These are phyloP conservation scores for Aphaenogaster floridana DNA, from an alignment of 1,140 invertebrate genomes.

Conservation along the genomic window DNA sequence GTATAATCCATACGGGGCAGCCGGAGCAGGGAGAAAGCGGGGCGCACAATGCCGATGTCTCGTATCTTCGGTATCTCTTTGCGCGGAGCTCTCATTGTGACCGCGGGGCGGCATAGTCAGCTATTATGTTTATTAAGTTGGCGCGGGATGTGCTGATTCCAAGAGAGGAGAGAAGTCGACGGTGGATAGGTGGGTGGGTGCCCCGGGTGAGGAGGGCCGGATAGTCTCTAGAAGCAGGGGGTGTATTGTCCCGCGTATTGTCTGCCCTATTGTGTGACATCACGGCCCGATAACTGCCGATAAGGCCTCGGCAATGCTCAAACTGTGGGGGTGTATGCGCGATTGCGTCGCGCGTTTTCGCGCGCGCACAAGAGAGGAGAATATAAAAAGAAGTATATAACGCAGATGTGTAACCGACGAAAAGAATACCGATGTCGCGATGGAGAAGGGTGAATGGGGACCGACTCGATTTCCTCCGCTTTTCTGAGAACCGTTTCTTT, in stretches of 20 bases:
- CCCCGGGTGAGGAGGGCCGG: conserved; percentile 61
- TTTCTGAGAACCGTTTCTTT: not conserved
- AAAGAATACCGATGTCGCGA: conserved; percentile 46
- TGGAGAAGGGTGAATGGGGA: conserved; percentile 39
- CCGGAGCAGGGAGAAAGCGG: not conserved
- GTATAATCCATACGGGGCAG: conserved; percentile 61
- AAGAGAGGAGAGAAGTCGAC: conserved; percentile 63
- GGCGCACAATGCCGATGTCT: conserved; percentile 70
- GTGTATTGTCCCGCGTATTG: conserved; percentile 86
- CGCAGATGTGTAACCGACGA: conserved; percentile 23
- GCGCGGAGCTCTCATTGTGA: conserved; percentile 84
- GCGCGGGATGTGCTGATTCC: conserved; percentile 75
- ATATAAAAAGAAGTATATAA: conserved; percentile 73
- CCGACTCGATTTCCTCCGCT: conserved; percentile 19
- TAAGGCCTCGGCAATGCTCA: conserved; percentile 84
- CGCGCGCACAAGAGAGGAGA: conserved; percentile 28
- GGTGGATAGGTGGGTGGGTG: conserved; percentile 41
- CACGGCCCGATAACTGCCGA: conserved; percentile 87
- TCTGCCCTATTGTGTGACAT: conserved; percentile 87
- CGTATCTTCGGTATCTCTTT: conserved; percentile 83
- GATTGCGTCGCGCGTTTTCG: conserved; percentile 13
- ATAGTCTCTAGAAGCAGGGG: conserved; percentile 82
- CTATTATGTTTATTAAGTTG: conserved; percentile 88
- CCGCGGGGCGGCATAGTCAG: conserved; percentile 83
- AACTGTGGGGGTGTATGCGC: conserved; percentile 71